These are phyloP conservation scores for Nannoperca australis DNA, from an alignment of 2,797 vertebrate species.

Conservation along the genomic window DNA sequence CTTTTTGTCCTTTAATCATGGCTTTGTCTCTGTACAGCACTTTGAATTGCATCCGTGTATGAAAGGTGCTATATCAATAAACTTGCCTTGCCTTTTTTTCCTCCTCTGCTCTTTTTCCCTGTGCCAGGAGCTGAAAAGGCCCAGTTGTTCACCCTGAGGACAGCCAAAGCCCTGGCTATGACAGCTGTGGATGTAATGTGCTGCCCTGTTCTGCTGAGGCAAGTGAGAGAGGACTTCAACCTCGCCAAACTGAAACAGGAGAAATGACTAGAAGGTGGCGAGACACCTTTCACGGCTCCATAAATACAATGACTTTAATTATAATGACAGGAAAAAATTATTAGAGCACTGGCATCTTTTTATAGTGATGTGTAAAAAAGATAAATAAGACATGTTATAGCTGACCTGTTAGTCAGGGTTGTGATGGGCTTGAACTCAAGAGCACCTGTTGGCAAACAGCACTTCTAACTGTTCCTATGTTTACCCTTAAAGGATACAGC, in stretches of 20 bases:
- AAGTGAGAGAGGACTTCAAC: constrained; percentile 78
- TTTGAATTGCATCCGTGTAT: too few relatives aligned
- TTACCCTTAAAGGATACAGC: not conserved
- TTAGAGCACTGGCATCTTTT: not conserved
- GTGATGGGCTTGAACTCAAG: not conserved
- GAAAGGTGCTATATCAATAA: too few relatives aligned
- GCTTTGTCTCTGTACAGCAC: too few relatives aligned
- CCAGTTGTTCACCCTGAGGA: constrained; percentile 90
- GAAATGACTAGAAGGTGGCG: constrained; percentile 13
- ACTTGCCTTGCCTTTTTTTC: constrained; percentile 39
- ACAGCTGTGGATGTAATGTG: constrained; percentile 91
- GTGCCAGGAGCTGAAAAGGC: constrained; percentile 88
- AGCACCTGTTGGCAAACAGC: not conserved
- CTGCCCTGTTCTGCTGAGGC: constrained; percentile 72
- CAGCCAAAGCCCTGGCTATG: constrained; percentile 91
- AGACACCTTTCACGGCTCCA: not conserved
- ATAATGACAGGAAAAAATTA: too few relatives aligned
- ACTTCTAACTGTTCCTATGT: not conserved
- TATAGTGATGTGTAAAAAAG: not conserved
- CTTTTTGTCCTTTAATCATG: too few relatives aligned
- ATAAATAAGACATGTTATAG: not conserved
- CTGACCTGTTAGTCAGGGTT: not conserved
- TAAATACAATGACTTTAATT: not conserved
- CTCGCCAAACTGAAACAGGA: constrained; percentile 53
- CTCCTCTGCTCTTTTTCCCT: constrained; percentile 15